These are phyloP conservation scores for Anguilla japonica DNA, from an alignment of 2,113 vertebrate species.

Conservation along the genomic window DNA sequence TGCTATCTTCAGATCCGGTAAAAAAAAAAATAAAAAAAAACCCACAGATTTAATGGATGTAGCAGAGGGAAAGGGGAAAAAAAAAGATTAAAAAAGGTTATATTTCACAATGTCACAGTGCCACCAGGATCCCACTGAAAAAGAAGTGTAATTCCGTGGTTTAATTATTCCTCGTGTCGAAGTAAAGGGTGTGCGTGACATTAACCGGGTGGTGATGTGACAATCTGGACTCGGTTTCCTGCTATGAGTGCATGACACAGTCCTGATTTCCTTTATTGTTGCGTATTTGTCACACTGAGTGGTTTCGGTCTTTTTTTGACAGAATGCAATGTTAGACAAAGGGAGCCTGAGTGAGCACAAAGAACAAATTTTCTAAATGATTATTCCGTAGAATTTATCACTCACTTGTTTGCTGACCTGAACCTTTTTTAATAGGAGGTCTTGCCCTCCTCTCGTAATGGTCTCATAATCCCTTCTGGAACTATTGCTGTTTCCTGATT, in stretches of 20 bases:
- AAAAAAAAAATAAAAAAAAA: not conserved
- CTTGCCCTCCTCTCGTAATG: not conserved
- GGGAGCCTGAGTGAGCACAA: no score
- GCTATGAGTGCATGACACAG: not conserved
- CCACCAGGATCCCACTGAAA: not conserved
- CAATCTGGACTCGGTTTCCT: not conserved
- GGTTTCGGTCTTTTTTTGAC: no score
- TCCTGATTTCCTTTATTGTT: no score
- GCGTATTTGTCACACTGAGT: no score
- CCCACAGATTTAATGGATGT: conserved; percentile 6
- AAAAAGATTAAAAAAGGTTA: not conserved
- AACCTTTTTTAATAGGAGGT: not conserved
- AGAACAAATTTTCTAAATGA: no score
- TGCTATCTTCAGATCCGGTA: not conserved
- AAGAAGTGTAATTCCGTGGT: not conserved
- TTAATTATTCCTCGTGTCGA: not conserved
- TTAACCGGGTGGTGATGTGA: not conserved
- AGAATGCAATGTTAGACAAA: no score
- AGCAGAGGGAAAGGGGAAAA: not conserved
- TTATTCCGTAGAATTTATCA: not conserved
- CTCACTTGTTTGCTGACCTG: not conserved
- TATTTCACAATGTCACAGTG: conserved; percentile 19
- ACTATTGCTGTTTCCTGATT: no score
- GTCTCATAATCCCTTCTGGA: not conserved
- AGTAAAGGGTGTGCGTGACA: not conserved